These are phyloP conservation scores for Amyelois transitella DNA, from an alignment of 1,140 invertebrate genomes.

Conservation along the genomic window DNA sequence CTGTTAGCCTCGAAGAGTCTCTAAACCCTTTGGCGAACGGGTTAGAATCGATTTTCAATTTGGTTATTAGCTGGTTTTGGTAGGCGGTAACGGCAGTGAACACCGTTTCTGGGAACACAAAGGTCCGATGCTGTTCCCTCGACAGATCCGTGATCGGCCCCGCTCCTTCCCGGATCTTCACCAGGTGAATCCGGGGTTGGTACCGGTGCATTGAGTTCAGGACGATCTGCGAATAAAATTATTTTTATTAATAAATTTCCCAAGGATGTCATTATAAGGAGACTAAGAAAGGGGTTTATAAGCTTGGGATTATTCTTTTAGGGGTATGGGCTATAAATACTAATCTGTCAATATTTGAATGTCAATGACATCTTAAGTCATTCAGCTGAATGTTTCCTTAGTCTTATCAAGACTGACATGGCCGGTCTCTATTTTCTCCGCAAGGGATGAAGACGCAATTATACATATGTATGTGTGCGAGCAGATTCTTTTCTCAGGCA, in stretches of 20 bases:
- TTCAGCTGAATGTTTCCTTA: no score
- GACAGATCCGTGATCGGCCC: constrained; percentile 83
- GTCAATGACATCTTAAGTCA: no score
- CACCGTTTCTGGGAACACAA: constrained; percentile 96
- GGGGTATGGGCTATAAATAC: no score
- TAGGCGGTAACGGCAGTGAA: constrained; percentile 99
- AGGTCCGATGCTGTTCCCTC: constrained; percentile 87
- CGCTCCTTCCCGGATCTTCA: constrained; percentile 75
- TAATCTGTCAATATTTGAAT: no score
- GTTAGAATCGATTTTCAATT: constrained; percentile 96
- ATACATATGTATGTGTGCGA: no score
- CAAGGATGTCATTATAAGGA: no score
- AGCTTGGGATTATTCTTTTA: no score
- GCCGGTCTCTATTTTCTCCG: no score
- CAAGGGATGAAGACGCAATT: no score
- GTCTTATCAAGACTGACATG: no score
- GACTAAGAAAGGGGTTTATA: no score
- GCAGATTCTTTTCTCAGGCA: no score
- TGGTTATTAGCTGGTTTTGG: constrained; percentile 97
- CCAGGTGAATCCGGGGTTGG: constrained; percentile 95
- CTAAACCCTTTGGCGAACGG: constrained; percentile 96
- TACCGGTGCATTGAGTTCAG: constrained; percentile 99
- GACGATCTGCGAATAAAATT: constrained; percentile 84
- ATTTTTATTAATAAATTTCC: not conserved
- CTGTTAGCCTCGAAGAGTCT: constrained; percentile 93